Conservation (phyloP, 2,797 vertebrate species). For the Syngnathus acus region DNA sequence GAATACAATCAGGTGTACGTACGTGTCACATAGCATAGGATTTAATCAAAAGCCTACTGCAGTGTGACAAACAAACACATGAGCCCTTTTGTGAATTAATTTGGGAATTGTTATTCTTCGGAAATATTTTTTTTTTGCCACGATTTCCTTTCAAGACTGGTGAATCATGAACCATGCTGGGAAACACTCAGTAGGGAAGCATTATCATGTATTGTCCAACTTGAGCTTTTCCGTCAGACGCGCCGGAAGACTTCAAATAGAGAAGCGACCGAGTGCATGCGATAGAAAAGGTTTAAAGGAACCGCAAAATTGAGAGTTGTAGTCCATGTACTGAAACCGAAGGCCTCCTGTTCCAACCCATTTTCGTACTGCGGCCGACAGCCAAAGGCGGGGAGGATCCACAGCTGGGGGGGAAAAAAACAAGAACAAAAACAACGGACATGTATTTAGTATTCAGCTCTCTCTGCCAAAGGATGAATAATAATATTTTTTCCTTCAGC, state of each 20-base stretch:
- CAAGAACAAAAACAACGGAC: constrained; percentile 8
- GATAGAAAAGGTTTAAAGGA: constrained; percentile 95
- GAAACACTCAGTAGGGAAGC: constrained; percentile 32
- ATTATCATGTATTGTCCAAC: constrained; percentile 31
- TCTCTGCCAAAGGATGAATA: background rate
- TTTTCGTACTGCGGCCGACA: constrained; percentile 94
- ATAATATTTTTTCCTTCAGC: background rate
- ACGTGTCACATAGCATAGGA: background rate
- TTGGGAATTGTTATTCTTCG: constrained; percentile 22
- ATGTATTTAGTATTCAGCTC: background rate
- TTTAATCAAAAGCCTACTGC: constrained; percentile 17
- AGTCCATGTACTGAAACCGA: constrained; percentile 90
- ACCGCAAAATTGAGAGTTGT: constrained; percentile 92
- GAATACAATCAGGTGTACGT: background rate
- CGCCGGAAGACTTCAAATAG: constrained; percentile 87
- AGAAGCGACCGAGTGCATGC: constrained; percentile 92
- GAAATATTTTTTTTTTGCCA: constrained; percentile 27
- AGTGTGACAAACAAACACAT: constrained; percentile 23
- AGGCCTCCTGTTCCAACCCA: constrained; percentile 84
- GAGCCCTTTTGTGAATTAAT: constrained; percentile 16
- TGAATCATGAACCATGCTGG: constrained; percentile 37
- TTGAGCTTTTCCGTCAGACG: constrained; percentile 50
- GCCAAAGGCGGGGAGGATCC: constrained; percentile 93
- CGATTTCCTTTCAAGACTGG: constrained; percentile 39
- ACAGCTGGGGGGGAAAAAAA: constrained; percentile 71